phyloP scores from a whole-genome alignment of 2,797 vertebrate genomes.

The Distichodus sexfasciatus region DNA sequence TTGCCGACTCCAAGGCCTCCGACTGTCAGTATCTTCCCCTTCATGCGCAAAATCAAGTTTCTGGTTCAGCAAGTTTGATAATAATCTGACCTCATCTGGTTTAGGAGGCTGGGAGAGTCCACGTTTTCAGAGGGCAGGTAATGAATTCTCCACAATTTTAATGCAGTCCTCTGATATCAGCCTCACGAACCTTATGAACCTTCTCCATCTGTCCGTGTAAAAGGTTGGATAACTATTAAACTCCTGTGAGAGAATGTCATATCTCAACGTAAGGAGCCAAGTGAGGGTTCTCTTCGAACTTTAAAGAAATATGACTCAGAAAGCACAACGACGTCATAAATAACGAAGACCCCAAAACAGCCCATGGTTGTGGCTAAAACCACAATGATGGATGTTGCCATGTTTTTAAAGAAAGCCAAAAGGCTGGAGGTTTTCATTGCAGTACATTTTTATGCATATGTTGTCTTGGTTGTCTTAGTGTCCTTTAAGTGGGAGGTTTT shows the following conservation, averaged over 20 bases:
- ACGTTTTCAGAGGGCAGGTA: conserved; percentile 29
- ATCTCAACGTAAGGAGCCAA: background rate
- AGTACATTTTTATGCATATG: background rate
- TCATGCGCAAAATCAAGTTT: conserved; percentile 67
- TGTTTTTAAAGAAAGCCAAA: background rate
- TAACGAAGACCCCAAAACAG: too few relatives aligned
- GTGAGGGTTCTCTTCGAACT: too few relatives aligned
- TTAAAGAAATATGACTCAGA: too few relatives aligned
- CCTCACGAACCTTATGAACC: conserved; percentile 25
- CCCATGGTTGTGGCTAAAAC: background rate
- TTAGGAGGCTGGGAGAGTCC: conserved; percentile 45
- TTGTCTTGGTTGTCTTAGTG: conserved; percentile 22
- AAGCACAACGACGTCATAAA: too few relatives aligned
- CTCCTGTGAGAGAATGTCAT: background rate
- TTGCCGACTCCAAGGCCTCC: conserved; percentile 74
- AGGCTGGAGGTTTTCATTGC: background rate
- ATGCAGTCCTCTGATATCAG: conserved; percentile 39
- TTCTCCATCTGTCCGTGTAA: conserved; percentile 34
- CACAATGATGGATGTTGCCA: background rate
- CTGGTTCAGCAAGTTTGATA: conserved; percentile 79
- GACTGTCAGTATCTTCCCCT: conserved; percentile 74
- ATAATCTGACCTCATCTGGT: conserved; percentile 79
- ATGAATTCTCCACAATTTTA: conserved; percentile 48
- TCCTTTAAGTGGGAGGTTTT: conserved; percentile 41
- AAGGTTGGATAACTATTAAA: conserved; percentile 30